Percentiles rank a stretch among this genome's conserved stretches.
These are phyloP conservation scores for Lanistes nyassanus DNA, from an alignment of 1,140 invertebrate species.

Conservation along the genomic window DNA sequence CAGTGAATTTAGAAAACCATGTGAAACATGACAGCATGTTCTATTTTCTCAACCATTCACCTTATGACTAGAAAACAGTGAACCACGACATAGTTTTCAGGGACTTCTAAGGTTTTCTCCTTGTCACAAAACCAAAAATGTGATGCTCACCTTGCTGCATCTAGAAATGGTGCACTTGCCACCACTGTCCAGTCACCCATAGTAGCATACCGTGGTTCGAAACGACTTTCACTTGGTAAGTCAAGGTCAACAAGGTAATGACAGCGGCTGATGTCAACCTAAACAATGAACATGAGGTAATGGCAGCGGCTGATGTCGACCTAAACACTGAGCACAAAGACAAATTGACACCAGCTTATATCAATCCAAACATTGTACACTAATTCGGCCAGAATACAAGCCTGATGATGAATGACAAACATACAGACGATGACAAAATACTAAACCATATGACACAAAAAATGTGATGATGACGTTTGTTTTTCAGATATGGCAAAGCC, in stretches of 20 bases:
- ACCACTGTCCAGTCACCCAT: conserved; percentile 80
- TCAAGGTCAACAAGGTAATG: conserved; percentile 84
- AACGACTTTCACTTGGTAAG: conserved; percentile 73
- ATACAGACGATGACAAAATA: no score
- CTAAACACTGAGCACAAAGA: no score
- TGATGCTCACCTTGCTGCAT: conserved; percentile 74
- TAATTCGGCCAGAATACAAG: no score
- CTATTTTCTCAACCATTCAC: not conserved
- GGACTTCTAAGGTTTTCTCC: not conserved
- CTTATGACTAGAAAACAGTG: not conserved
- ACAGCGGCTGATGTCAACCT: conserved; percentile 70
- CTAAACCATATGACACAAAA: no score
- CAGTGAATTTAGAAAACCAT: not conserved
- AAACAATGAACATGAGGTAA: conserved; percentile 66
- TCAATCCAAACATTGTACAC: no score
- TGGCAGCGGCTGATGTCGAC: conserved; percentile 15
- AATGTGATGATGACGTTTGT: no score
- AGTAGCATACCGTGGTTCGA: conserved; percentile 86
- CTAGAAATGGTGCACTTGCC: conserved; percentile 80
- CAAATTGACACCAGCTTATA: no score
- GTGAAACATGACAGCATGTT: not conserved
- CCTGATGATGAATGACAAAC: no score
- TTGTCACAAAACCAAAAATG: not conserved
- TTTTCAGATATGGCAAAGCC: no score
- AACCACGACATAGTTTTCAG: no score